Evolutionary conservation across 2,797 vertebrate genomes (phyloP).

Genomic region (Heteromormyrus szaboi): DNA sequence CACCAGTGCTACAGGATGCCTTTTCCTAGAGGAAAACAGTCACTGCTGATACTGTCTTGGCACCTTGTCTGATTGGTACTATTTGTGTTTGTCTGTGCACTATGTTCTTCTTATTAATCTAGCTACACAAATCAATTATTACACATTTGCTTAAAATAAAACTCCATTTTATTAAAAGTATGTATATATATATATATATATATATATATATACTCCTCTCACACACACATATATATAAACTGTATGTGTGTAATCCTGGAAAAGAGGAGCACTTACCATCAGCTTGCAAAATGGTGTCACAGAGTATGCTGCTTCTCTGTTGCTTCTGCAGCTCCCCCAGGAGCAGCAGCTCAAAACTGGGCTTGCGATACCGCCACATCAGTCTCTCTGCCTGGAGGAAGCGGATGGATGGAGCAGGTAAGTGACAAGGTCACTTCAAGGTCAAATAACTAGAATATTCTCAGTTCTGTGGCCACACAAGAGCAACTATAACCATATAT

Average conservation of each 20-base stretch:
- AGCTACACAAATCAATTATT: neutral
- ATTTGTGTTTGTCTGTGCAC: neutral
- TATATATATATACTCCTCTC: neutral
- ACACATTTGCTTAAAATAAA: neutral
- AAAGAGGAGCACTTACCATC: neutral
- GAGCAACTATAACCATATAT: neutral
- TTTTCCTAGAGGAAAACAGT: neutral
- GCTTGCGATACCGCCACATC: constrained; percentile 57
- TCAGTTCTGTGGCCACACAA: neutral
- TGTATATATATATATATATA: neutral
- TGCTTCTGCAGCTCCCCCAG: constrained; percentile 61
- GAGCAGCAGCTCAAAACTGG: constrained; percentile 50
- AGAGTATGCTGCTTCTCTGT: constrained; percentile 57
- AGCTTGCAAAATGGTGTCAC: constrained; percentile 46
- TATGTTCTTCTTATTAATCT: neutral
- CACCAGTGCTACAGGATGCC: neutral
- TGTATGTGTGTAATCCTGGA: neutral
- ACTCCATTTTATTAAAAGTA: neutral
- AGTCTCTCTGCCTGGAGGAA: neutral
- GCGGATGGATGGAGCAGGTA: neutral
- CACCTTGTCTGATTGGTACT: neutral
- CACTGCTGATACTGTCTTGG: neutral
- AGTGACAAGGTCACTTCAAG: neutral
- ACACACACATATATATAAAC: neutral
- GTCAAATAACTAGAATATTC: neutral